Conservation (phyloP, 2,888 invertebrate genomes). For the Ichneumoninae sp. region DNA sequence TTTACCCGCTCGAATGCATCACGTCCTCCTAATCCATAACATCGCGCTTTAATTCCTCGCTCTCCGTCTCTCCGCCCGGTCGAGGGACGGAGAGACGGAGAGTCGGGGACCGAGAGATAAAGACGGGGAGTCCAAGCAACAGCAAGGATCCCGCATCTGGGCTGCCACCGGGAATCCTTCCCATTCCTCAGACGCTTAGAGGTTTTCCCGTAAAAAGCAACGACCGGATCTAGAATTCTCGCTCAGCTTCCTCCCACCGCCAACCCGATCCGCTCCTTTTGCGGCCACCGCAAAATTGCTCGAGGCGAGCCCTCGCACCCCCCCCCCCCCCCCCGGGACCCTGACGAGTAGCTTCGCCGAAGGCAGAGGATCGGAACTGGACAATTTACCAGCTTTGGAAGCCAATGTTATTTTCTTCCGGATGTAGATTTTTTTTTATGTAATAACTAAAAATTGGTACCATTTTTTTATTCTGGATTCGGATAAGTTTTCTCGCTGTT, state of each 20-base stretch:
- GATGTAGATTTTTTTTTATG: too few relatives aligned
- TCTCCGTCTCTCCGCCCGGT: conserved; percentile 16
- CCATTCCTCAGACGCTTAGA: conserved; percentile 67
- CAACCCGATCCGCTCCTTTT: not conserved
- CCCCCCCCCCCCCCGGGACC: too few relatives aligned
- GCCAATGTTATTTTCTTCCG: not conserved
- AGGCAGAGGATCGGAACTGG: not conserved
- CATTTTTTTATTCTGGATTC: too few relatives aligned
- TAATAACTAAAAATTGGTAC: not conserved
- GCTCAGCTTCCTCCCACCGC: conserved; percentile 13
- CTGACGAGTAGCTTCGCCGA: not conserved
- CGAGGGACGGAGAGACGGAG: not conserved
- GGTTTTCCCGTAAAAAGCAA: conserved; percentile 66
- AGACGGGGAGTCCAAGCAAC: conserved; percentile 37
- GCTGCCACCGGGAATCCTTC: conserved; percentile 56
- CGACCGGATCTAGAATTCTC: conserved; percentile 59
- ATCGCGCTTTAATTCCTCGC: conserved; percentile 70
- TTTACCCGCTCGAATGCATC: conserved; percentile 68
- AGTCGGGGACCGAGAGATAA: conserved; percentile 15
- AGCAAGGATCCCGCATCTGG: conserved; percentile 54
- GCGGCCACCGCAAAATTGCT: conserved; percentile 21
- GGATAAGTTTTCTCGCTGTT: not conserved
- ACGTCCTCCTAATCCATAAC: conserved; percentile 72
- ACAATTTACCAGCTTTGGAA: not conserved
- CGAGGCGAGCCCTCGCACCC: not conserved